phyloP scores from a whole-genome alignment of 2,113 vertebrate species.

The Ibidorhyncha struthersii region DNA sequence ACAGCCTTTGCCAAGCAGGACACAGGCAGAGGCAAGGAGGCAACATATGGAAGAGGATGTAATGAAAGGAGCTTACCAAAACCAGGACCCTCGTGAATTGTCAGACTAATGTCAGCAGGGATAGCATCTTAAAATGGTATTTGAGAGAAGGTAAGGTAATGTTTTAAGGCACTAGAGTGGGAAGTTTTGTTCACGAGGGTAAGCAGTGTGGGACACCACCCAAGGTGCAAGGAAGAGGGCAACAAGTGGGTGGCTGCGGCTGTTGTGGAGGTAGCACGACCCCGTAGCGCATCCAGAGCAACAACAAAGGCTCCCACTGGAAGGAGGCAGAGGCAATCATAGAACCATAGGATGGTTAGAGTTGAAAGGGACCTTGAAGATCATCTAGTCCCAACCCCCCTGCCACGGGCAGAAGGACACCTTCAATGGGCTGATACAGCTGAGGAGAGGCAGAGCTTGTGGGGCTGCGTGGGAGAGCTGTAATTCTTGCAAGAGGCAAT shows the following conservation, averaged over 20 bases:
- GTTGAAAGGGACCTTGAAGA: background rate
- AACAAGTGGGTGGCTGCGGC: background rate
- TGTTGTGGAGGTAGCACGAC: fast-evolving
- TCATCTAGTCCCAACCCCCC: background rate
- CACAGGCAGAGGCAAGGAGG: background rate
- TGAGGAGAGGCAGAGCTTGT: background rate
- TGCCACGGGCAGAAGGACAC: background rate
- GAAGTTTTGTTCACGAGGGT: fast-evolving
- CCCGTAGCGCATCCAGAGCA: fast-evolving
- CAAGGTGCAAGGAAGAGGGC: background rate
- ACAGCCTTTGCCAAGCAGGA: background rate
- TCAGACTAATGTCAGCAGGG: background rate
- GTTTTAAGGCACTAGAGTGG: background rate
- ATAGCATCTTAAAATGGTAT: background rate
- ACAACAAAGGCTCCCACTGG: background rate
- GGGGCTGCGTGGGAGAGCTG: background rate
- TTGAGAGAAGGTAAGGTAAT: background rate
- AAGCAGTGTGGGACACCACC: fast-evolving
- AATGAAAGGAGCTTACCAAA: background rate
- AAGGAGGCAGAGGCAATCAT: background rate
- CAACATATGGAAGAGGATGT: background rate
- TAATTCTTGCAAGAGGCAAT: fast-evolving
- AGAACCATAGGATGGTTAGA: background rate
- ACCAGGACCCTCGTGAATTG: background rate
- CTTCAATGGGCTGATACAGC: background rate